phyloP scores from a whole-genome alignment of 2,113 vertebrate genomes.

The Dissostichus mawsoni region DNA sequence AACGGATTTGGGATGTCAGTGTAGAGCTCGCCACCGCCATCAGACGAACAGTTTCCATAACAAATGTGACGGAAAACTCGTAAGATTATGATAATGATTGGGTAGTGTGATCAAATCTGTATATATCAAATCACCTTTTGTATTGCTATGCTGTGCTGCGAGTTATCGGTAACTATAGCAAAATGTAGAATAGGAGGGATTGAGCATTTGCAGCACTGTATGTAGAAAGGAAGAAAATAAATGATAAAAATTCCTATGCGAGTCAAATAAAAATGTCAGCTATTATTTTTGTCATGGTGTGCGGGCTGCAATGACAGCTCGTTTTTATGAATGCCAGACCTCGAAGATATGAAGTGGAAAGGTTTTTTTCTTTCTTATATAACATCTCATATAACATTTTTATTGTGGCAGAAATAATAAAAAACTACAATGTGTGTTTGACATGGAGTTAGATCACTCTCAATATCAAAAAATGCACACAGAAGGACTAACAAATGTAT shows the following conservation, averaged over 20 bases:
- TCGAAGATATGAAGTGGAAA: conserved; percentile 29
- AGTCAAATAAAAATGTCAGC: conserved; percentile 52
- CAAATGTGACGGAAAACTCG: conserved; percentile 72
- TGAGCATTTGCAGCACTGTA: neutral
- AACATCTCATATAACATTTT: neutral
- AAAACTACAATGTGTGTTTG: neutral
- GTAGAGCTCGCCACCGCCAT: conserved; percentile 59
- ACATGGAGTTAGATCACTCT: no score
- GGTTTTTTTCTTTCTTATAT: neutral
- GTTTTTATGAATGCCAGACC: conserved; percentile 27
- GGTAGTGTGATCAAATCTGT: conserved; percentile 80
- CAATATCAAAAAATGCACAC: no score
- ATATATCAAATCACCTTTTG: conserved; percentile 76
- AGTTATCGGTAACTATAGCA: conserved; percentile 28
- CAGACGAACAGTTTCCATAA: conserved; percentile 71
- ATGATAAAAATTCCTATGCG: conserved; percentile 7
- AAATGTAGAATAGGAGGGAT: conserved; percentile 22
- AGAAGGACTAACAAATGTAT: no score
- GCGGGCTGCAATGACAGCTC: conserved; percentile 6
- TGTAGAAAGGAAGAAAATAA: conserved; percentile 12
- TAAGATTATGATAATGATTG: conserved; percentile 82
- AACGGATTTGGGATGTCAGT: conserved; percentile 74
- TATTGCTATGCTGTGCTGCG: conserved; percentile 49
- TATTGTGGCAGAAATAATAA: neutral
- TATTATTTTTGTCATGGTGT: conserved; percentile 35